Percentiles rank a stretch among this genome's conserved stretches.
phyloP scores from a whole-genome alignment of 1,140 invertebrate genomes.

The Dinoponera quadriceps region DNA sequence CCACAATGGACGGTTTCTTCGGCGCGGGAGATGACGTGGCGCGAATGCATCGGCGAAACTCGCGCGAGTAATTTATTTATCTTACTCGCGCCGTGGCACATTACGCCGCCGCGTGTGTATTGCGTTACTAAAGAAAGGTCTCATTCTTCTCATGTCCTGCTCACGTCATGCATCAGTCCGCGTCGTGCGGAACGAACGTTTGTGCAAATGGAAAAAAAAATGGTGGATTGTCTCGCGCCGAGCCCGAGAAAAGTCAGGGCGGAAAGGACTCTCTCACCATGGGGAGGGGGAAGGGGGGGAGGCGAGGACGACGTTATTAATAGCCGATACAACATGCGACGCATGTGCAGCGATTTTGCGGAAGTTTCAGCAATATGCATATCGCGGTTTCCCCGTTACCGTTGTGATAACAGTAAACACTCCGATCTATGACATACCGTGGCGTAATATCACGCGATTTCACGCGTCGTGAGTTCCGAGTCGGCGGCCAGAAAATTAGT shows the following conservation, averaged over 20 bases:
- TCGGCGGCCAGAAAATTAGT: conserved; percentile 43
- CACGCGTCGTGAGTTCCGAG: conserved; percentile 27
- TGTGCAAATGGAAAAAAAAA: too few relatives aligned
- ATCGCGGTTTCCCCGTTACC: conserved; percentile 39
- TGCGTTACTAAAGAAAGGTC: conserved; percentile 30
- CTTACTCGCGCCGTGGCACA: background rate
- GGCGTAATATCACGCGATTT: conserved; percentile 47
- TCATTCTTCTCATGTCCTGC: conserved; percentile 27
- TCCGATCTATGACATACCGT: conserved; percentile 46
- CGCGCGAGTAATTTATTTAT: conserved; percentile 58
- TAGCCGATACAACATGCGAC: conserved; percentile 63
- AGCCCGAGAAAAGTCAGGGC: conserved; percentile 35
- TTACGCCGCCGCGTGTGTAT: conserved; percentile 12
- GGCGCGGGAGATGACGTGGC: conserved; percentile 23
- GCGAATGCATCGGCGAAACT: conserved; percentile 5
- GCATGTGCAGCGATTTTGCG: conserved; percentile 57
- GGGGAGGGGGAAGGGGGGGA: too few relatives aligned
- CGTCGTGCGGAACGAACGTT: background rate
- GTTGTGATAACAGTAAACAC: conserved; percentile 46
- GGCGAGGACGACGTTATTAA: conserved; percentile 55
- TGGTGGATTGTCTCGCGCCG: conserved; percentile 7
- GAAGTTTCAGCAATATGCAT: conserved; percentile 63
- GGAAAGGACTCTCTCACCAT: too few relatives aligned
- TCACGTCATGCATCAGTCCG: background rate
- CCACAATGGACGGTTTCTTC: conserved; percentile 31